A percentile compares a stretch with the other conserved stretches of the same genome.
These are phyloP conservation scores for Pristionchus arcanus DNA, from an alignment of 2,888 invertebrate genomes.

Conservation along the genomic window DNA sequence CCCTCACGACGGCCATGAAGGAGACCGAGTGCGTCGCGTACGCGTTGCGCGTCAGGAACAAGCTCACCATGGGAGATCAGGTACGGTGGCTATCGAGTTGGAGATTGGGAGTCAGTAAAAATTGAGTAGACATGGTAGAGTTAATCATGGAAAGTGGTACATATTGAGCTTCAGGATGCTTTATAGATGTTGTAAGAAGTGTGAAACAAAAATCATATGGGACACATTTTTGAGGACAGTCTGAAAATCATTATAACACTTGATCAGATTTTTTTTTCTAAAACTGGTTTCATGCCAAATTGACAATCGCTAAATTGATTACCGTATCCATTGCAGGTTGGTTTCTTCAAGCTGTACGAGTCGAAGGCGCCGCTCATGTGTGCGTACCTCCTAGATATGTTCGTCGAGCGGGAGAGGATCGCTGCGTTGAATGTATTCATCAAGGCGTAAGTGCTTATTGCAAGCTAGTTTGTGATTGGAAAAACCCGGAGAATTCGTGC, in stretches of 20 bases:
- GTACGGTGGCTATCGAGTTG: conserved; percentile 75
- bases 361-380: conserved; percentile 92
- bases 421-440: conserved; percentile 92
- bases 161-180: too few relatives aligned
- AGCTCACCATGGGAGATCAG: conserved; percentile 94
- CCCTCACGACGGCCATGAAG: conserved; percentile 63
- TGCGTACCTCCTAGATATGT: conserved; percentile 97
- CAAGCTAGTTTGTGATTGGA: background rate
- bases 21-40: conserved; percentile 77
- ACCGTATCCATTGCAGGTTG: conserved; percentile 41
- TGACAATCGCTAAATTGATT: background rate
- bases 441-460: conserved; percentile 91
- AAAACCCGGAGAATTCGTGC: background rate
- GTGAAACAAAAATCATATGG: background rate
- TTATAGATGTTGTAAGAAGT: background rate
- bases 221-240: background rate
- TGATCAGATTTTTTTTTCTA: background rate
- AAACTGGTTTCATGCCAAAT: background rate
- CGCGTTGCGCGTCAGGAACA: conserved; percentile 91
- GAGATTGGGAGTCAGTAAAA: background rate
- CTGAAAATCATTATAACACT: too few relatives aligned
- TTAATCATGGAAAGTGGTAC: too few relatives aligned
- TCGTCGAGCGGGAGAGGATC: conserved; percentile 94
- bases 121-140: too few relatives aligned
- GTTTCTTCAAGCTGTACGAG: conserved; percentile 90